Evolutionary conservation across 2,888 invertebrate genomes (phyloP).

Genomic region (Oscheius sp.): DNA sequence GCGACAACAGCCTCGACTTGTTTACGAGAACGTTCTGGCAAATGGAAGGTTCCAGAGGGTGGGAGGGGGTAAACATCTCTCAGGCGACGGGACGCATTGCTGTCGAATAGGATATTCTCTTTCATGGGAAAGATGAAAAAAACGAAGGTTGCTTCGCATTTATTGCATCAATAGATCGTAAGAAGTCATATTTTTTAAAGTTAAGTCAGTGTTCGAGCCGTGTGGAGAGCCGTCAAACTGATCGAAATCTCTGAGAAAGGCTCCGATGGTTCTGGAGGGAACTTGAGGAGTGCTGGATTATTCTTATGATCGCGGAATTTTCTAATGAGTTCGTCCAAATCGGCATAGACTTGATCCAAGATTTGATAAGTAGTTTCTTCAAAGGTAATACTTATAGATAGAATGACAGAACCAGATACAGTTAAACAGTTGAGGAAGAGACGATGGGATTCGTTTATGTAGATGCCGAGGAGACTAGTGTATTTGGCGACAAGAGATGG

Average conservation of each 20-base stretch:
- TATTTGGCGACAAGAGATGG: neutral
- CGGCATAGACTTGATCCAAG: conserved; percentile 2
- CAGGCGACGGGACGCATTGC: no score
- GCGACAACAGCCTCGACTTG: no score
- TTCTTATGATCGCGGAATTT: neutral
- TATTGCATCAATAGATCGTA: no score
- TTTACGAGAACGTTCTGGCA: no score
- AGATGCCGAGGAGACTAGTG: conserved; percentile 3
- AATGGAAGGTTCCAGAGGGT: no score
- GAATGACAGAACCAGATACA: conserved; percentile 1
- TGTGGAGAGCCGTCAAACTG: neutral
- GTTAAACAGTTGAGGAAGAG: neutral
- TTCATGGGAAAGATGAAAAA: no score
- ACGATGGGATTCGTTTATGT: conserved; percentile 17
- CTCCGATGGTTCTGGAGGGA: neutral
- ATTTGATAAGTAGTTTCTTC: neutral
- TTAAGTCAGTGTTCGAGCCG: neutral
- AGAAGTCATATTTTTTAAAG: no score
- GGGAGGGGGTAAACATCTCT: no score
- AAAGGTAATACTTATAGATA: neutral
- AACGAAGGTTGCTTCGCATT: no score
- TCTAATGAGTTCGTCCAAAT: neutral
- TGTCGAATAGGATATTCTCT: no score
- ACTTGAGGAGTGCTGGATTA: neutral
- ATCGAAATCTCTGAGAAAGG: neutral